Conservation (phyloP, 1,140 invertebrate genomes). For the Brachionus angularis region DNA sequence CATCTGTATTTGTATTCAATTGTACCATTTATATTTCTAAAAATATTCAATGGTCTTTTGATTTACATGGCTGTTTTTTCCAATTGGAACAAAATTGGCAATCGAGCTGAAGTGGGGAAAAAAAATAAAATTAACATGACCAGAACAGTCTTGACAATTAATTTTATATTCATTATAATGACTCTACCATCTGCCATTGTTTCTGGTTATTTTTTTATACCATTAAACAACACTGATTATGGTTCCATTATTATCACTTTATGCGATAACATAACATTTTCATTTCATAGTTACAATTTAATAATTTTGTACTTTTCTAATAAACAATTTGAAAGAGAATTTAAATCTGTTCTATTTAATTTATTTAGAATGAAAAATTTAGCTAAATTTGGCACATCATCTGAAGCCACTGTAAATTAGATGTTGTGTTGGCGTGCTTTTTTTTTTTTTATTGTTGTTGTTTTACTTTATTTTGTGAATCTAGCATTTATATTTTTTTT, state of each 20-base stretch:
- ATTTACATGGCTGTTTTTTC: background rate
- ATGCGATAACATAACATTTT: background rate
- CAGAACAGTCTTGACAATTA: background rate
- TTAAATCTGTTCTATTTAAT: background rate
- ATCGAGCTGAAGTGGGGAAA: background rate
- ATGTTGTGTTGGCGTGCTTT: too few relatives aligned
- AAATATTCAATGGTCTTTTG: background rate
- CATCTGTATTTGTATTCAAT: background rate
- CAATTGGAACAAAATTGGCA: background rate
- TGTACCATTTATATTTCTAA: background rate
- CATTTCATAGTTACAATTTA: background rate
- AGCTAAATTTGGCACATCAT: background rate
- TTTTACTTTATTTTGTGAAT: too few relatives aligned
- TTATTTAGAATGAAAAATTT: background rate
- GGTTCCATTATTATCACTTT: background rate
- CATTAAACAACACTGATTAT: background rate
- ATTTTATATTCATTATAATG: background rate
- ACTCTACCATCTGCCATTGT: conserved; percentile 12
- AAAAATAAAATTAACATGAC: conserved; percentile 22
- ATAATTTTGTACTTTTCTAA: background rate
- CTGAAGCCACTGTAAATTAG: too few relatives aligned
- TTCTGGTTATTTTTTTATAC: background rate
- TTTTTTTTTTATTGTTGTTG: too few relatives aligned
- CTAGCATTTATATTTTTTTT: too few relatives aligned
- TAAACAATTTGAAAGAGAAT: background rate